Evolutionary conservation across 2,888 invertebrate species (phyloP), one percentile per base, ranked within the genome.

Genomic region (Cephus nigrinus): DNA sequence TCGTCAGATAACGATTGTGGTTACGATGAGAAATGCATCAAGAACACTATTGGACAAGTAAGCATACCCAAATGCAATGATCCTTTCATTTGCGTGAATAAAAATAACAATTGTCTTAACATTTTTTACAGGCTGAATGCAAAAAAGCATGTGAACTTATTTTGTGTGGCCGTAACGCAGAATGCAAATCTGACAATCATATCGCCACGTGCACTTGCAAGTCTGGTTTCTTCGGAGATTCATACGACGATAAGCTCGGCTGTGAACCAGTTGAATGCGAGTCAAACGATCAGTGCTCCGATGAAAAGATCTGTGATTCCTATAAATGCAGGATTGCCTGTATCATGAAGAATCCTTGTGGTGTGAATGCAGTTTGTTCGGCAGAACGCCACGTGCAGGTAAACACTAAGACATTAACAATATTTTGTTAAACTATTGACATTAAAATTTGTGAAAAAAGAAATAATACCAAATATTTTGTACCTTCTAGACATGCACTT

Each of bases 311-410:
- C 74, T 98, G 98, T 86, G 95, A 97, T 82, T 93, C 94, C 80
- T 95, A 95, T 88, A 95, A 95, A 92, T 98, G 98, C 89, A 96
- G 97, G 92, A 96, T 97, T 80, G 96, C 97, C 30, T 98, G 98
- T 88, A 93, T 97, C 32, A 94, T 95, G 4, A 93, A 95, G n/a
- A 96, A 97, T 90, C 95, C 96, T 30, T 98, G 98, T 87, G 97
- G 97, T 0, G 94, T 95, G 76, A 97, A 97, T 91, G 95, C 97
- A 0, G 92, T 97, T 69, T 98, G 98, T 88, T 96, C 97, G 0
- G 96, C 97, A 2, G 96, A 97, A 90, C 94, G 95, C 86, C 97
- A 98, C 87, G 93, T 93, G 81, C 96, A 96, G 90, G 93, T 93
- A 72, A 93, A 92, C 71, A 74, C 71, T 9, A 23, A 55, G 2